Conservation (phyloP, 2,888 invertebrate genomes). For the Bibio marci region DNA sequence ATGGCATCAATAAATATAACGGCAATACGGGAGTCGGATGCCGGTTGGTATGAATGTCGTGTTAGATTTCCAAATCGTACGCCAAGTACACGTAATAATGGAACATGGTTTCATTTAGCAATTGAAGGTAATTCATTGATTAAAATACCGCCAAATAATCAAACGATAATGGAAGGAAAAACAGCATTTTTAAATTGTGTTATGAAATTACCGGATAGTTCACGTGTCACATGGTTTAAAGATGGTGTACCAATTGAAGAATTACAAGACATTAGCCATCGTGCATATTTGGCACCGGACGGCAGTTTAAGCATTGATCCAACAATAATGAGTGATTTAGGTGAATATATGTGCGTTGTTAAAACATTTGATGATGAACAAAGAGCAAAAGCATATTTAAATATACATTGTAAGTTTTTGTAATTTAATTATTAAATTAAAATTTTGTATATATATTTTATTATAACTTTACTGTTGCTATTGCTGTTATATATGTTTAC, state of each 20-base stretch:
- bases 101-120: conserved; percentile 74
- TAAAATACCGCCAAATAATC: conserved; percentile 73
- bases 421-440: neutral
- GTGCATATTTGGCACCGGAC: conserved; percentile 46
- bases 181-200: conserved; percentile 67
- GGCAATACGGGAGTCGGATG: conserved; percentile 72
- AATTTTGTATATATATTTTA: too few species aligned
- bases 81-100: conserved; percentile 71
- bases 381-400: conserved; percentile 69
- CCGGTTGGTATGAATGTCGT: conserved; percentile 83
- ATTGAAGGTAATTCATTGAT: conserved; percentile 82
- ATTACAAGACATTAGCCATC: conserved; percentile 41
- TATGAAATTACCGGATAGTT: conserved; percentile 51
- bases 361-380: conserved; percentile 54
- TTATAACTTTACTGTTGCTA: neutral
- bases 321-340: conserved; percentile 67
- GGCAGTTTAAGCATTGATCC: conserved; percentile 66
- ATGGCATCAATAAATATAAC: conserved; percentile 63
- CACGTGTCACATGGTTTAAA: conserved; percentile 42
- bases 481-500: neutral
- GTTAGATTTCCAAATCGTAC: conserved; percentile 76
- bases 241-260: conserved; percentile 43
- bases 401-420: conserved; percentile 71
- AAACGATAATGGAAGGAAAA: conserved; percentile 71
- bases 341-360: conserved; percentile 76